Evolutionary conservation across 2,797 vertebrate species (phyloP).

Genomic region (Gymnoscopelus microlampas): DNA sequence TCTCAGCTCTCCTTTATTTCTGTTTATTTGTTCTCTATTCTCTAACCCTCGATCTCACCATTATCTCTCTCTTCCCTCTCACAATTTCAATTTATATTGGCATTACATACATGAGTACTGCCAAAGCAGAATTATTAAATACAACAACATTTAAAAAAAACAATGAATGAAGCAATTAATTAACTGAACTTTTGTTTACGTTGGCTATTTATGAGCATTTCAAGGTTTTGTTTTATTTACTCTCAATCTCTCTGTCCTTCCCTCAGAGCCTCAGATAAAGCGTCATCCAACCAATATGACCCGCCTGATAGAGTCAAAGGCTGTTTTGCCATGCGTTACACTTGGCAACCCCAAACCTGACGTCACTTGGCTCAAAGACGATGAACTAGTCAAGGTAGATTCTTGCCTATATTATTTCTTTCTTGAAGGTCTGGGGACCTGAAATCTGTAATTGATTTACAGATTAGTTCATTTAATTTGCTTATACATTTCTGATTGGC

Average conservation of each 20-base stretch:
- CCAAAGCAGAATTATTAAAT: too few species aligned
- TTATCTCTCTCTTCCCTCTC: background rate
- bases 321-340: slow-evolving; percentile 91
- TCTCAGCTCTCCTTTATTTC: background rate
- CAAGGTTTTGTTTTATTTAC: too few species aligned
- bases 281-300: slow-evolving; percentile 91
- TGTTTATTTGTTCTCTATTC: background rate
- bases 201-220: too few species aligned
- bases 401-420: background rate
- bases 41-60: background rate
- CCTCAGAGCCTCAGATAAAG: slow-evolving; percentile 94
- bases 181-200: too few species aligned
- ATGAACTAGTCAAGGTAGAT: slow-evolving; percentile 88
- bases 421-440: too few species aligned
- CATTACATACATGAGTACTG: too few species aligned
- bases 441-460: too few species aligned
- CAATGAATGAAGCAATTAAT: too few species aligned
- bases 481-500: too few species aligned
- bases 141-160: too few species aligned
- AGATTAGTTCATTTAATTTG: too few species aligned
- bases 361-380: slow-evolving; percentile 95
- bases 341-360: slow-evolving; percentile 97
- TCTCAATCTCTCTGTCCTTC: background rate
- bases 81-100: too few species aligned
- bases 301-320: slow-evolving; percentile 91